Base-by-base conservation (phyloP, 2,113 vertebrate genomes). In the Thunnus thynnus region DNA sequence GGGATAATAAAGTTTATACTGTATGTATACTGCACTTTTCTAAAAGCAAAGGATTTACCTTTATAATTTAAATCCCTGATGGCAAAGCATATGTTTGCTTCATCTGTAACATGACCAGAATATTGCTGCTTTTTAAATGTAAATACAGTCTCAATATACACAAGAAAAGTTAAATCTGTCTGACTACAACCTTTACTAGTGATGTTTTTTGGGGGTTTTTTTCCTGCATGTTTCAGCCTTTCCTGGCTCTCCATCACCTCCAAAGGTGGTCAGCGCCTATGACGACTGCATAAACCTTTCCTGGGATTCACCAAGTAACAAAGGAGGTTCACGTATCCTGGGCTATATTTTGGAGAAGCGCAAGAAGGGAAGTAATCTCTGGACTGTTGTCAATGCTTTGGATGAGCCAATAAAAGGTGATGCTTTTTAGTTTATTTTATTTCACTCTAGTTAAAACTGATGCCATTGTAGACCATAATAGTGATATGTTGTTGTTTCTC, bases 291-390 rank as follows among this genome's bases (percentile, higher is more conserved):
- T 98, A 77, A 95, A 93, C 4, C 87, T 98, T 54, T 78, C 91
- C 18, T 99, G 98, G 97, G 74, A 62, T 1, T 55, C 91, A 1
- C 97, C 97, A 0, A 67, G 5, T 66, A 96, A 95, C 75, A 93
- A 90, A 0, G 95, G 96, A 63, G 93, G 93, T 0, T 94, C 95
- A 41, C 92, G 80, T 48, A 94, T 98, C 67, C 60, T 95, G 52
- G 97, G 97, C 12, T 98, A 98, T 77, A 72, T 95, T 0, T 5
- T 98, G 30, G 97, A 99, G 76, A 98, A 96, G 74, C 94, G 96
- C 63, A 97, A 97, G 92, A 96, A 94, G 57, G 97, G 97, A 0
- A 97, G 96, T 79, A 93, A 88, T 52, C 85, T 93, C 14, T 99
- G 97, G 98, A 93, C 83, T n/a, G 88, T 92, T 3, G 96, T 96